These are phyloP conservation scores for Siderastrea siderea DNA, from an alignment of 92 coral and sea anemone species.

Conservation along the genomic window DNA sequence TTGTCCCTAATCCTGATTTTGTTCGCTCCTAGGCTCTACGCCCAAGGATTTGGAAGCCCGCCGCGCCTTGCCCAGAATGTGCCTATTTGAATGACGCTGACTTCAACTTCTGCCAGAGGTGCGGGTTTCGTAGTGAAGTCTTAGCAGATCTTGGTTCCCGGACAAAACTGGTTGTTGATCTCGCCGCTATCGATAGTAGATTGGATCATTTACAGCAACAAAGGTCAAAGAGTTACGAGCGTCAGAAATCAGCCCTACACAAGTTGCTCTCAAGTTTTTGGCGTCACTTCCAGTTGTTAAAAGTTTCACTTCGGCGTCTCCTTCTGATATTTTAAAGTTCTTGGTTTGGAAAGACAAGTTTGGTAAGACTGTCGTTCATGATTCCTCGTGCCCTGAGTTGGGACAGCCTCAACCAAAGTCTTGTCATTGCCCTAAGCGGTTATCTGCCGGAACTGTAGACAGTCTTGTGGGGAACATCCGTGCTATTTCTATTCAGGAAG, in stretches of 20 bases:
- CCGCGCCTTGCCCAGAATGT: no score
- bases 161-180: no score
- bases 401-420: background rate
- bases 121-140: no score
- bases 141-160: no score
- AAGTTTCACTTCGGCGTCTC: conserved; percentile 5
- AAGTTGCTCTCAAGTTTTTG: conserved; percentile 7
- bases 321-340: conserved; percentile 5
- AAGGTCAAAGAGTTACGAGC: no score
- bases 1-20: no score
- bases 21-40: no score
- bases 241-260: conserved; percentile 18
- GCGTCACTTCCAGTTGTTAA: conserved; percentile 27
- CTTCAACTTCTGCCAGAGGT: no score
- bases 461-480: background rate
- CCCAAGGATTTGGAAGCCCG: no score
- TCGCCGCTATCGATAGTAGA: no score
- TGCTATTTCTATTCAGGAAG: background rate
- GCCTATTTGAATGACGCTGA: no score
- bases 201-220: no score
- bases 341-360: conserved; percentile 27
- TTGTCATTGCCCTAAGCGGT: background rate
- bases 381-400: background rate
- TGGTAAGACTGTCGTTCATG: conserved; percentile 22
- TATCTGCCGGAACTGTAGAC: conserved; percentile 23